Base-by-base conservation (phyloP, 2,888 invertebrate genomes). In the Pseudolycoriella hygida region DNA sequence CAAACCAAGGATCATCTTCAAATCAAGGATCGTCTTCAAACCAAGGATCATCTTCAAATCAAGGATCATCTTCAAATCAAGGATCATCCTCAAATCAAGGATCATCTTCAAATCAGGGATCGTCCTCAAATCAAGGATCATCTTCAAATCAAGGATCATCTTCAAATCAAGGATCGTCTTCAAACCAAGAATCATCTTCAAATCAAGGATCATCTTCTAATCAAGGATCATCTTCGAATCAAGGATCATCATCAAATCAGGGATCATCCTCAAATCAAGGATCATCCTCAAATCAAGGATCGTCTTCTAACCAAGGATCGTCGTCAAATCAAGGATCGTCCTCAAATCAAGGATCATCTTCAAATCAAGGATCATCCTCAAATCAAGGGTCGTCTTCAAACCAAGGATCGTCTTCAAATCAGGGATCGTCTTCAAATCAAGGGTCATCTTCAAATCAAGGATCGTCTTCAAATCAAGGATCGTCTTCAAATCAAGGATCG, bases 351-450 rank as follows among this genome's bases (percentile, higher is more conserved):
- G 20, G 15, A 12, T 30, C 41, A 14, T 18, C 50, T 38, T 44
- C 44, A 12, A 25, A 47, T 37, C 47, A 42, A 42, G 25, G 25
- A 42, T 41, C 15, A 4, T 18, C 12, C 52, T 54, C 15, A 46
- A 51, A 19, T 50, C 0, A 48, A 37, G 43, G 30, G 6, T 38
- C 43, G 6, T 19, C 42, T 53, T 14, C 12, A 5, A 34, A 34
- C n/a, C 51, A 52, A 37, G 32, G 42, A 30, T 52, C 53, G 17
- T 46, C 47, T 34, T 44, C 15, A 17, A 49, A 48, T 25, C 48
- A n/a, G 39, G 45, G 39, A 11, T 44, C 41, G 19, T 19, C 18
- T 20, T 25, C 20, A 42, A 42, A 42, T 30, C 12, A 17, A 30
- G 48, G 46, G 11, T 31, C n/a, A 15, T 40, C 45, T 43, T 45